Conservation (phyloP, 2,888 invertebrate species). For the Drosophila testacea region DNA sequence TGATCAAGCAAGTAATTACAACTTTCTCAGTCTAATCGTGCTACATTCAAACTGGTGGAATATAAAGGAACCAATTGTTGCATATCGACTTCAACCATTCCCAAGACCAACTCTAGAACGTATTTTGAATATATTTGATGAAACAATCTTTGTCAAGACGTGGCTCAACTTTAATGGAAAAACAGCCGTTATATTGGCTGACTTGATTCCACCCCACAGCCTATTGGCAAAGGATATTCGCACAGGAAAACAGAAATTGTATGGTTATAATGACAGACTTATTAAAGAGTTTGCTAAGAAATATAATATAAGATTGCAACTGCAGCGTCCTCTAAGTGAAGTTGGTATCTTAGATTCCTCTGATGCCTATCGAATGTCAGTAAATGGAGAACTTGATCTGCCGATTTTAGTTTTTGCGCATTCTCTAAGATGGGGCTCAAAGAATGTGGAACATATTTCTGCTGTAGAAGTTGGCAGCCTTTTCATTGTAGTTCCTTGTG, state of each 20-base stretch:
- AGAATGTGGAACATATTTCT: not conserved
- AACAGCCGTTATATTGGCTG: not conserved
- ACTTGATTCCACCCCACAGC: constrained; percentile 3
- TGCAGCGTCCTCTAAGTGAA: not conserved
- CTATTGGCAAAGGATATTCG: not conserved
- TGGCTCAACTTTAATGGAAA: constrained; percentile 11
- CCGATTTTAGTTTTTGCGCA: constrained; percentile 22
- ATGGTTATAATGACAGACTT: not conserved
- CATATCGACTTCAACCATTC: constrained; percentile 36
- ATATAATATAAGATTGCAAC: constrained; percentile 25
- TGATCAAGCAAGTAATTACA: not conserved
- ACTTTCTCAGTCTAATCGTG: constrained; percentile 33
- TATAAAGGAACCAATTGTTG: not conserved
- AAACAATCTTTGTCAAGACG: not conserved
- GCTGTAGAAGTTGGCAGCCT: not conserved
- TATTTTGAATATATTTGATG: not conserved
- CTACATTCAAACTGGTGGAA: not conserved
- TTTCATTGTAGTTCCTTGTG: constrained; percentile 46
- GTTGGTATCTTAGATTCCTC: not conserved
- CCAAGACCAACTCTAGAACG: constrained; percentile 12
- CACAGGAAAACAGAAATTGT: not conserved
- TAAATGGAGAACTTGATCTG: constrained; percentile 16
- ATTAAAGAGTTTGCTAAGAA: constrained; percentile 16
- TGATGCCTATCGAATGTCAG: not conserved
- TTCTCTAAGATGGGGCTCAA: not conserved